Percentiles rank a stretch among this genome's conserved stretches.
Conservation (phyloP, 2,888 invertebrate species). For the Megalurothrips usitatus region DNA sequence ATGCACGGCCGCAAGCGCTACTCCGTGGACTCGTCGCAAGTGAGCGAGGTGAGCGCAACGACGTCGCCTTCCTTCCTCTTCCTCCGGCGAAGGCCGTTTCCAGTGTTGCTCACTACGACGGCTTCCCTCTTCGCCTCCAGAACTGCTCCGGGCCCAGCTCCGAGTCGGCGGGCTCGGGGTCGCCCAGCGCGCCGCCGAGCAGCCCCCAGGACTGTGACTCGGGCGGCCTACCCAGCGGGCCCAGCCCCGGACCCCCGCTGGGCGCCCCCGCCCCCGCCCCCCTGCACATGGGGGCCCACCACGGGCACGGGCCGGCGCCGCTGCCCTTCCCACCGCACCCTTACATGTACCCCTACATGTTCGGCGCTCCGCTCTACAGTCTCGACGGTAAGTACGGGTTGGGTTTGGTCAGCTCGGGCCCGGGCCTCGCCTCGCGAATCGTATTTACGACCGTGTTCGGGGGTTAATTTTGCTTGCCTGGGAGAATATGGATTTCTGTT, state of each 20-base stretch:
- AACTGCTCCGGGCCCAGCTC: slow-evolving; percentile 42
- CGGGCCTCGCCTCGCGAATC: no score
- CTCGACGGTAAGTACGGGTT: slow-evolving; percentile 47
- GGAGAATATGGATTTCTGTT: background rate
- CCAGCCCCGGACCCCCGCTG: slow-evolving; percentile 37
- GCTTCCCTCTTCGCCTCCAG: slow-evolving; percentile 37
- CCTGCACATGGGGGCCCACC: slow-evolving; percentile 1
- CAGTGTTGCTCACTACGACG: background rate
- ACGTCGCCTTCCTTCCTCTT: no score
- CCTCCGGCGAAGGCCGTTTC: no score
- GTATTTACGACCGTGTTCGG: no score
- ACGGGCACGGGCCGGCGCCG: background rate
- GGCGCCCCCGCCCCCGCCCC: slow-evolving; percentile 35
- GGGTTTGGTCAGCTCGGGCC: slow-evolving; percentile 9
- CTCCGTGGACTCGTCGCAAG: slow-evolving; percentile 42
- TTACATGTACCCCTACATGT: slow-evolving; percentile 53
- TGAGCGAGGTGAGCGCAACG: slow-evolving; percentile 35
- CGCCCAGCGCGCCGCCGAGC: slow-evolving; percentile 37
- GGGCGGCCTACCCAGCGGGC: slow-evolving; percentile 35
- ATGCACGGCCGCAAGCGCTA: slow-evolving; percentile 40
- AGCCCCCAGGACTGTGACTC: slow-evolving; percentile 41
- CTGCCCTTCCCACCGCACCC: slow-evolving; percentile 31
- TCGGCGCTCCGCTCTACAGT: slow-evolving; percentile 51
- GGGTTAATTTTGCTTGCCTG: slow-evolving; percentile 31
- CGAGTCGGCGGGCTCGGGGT: slow-evolving; percentile 40